Conservation (phyloP, 2,797 vertebrate species). For the Varecia variegata region DNA sequence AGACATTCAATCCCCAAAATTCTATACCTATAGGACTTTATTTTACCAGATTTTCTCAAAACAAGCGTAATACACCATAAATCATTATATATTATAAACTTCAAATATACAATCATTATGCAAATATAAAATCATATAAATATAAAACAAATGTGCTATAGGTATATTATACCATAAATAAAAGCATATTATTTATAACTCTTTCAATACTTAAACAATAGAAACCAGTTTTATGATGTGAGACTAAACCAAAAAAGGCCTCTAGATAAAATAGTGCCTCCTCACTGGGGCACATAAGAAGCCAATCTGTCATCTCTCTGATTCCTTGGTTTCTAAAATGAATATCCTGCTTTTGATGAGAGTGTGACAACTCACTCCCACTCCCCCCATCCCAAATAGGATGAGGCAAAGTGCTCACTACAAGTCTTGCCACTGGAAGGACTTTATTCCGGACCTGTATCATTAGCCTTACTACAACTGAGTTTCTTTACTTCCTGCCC, state of each 20-base stretch:
- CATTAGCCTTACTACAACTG: background rate
- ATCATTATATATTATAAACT: background rate
- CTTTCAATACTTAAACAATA: background rate
- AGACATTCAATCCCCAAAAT: background rate
- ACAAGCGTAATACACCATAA: background rate
- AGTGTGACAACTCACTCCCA: background rate
- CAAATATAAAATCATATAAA: background rate
- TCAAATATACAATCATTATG: conserved; percentile 18
- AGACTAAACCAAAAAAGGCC: background rate
- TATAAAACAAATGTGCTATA: conserved; percentile 14
- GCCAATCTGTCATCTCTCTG: background rate
- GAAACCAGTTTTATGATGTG: background rate
- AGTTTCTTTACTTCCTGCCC: background rate
- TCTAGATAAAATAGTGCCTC: background rate
- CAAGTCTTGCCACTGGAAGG: background rate
- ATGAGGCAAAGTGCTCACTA: background rate
- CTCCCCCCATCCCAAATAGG: background rate
- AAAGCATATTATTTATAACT: background rate
- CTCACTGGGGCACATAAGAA: background rate
- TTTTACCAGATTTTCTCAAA: conserved; percentile 42
- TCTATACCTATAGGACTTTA: background rate
- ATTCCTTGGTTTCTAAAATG: background rate
- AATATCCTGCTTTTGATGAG: background rate
- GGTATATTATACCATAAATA: background rate
- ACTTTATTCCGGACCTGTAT: background rate